These are phyloP conservation scores for Camponotus fellah DNA, from an alignment of 2,888 invertebrate species.

Conservation along the genomic window DNA sequence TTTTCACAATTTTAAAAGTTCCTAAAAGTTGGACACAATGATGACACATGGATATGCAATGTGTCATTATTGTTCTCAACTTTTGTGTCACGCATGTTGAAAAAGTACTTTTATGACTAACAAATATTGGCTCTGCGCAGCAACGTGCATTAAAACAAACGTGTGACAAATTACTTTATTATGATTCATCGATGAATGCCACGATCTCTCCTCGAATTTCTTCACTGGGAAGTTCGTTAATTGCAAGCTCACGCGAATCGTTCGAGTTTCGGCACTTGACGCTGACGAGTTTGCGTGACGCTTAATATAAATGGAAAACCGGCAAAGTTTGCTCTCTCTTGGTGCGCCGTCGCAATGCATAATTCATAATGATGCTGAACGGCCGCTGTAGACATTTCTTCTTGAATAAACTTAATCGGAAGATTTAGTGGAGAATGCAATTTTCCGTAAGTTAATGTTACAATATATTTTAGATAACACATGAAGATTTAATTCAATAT, in stretches of 20 bases:
- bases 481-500: not conserved
- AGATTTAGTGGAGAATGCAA: slow-evolving; percentile 33
- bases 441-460: slow-evolving; percentile 38
- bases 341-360: slow-evolving; percentile 40
- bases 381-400: slow-evolving; percentile 61
- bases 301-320: slow-evolving; percentile 51
- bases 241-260: slow-evolving; percentile 57
- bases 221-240: slow-evolving; percentile 62
- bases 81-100: not conserved
- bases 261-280: slow-evolving; percentile 50
- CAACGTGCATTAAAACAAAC: not conserved
- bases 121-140: slow-evolving; percentile 4
- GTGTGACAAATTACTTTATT: not conserved
- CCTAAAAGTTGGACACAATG: not conserved
- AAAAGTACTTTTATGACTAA: not conserved
- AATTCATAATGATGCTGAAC: slow-evolving; percentile 66
- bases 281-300: slow-evolving; percentile 47
- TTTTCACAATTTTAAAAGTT: slow-evolving; percentile 31
- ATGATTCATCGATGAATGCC: not conserved
- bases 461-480: not conserved
- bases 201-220: slow-evolving; percentile 27
- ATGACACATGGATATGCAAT: too few relatives aligned
- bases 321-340: slow-evolving; percentile 33
- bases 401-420: slow-evolving; percentile 56
- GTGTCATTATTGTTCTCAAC: too few relatives aligned